Conservation (phyloP, 2,888 invertebrate genomes). For the Drosophila anomalata region DNA sequence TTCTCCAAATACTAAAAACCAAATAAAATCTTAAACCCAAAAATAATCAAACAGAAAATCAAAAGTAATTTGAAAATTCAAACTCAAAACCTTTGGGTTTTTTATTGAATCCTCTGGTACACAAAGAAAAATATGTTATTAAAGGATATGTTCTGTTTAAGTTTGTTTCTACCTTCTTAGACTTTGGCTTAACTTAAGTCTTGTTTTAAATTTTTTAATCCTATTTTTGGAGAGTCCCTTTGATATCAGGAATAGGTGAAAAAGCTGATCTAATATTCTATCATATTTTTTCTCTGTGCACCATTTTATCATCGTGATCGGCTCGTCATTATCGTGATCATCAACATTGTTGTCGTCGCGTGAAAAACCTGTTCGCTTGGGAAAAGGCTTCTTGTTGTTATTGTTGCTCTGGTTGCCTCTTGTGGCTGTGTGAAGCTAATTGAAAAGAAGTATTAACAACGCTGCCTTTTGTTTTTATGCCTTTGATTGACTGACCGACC, state of each 20-base stretch:
- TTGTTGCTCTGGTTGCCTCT: conserved; percentile 30
- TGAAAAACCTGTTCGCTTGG: conserved; percentile 73
- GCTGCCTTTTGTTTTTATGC: conserved; percentile 67
- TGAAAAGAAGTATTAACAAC: conserved; percentile 73
- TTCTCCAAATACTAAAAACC: conserved; percentile 22
- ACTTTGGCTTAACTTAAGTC: not conserved
- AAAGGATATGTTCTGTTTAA: not conserved
- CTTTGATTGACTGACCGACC: conserved; percentile 71
- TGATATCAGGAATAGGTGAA: not conserved
- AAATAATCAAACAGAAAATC: conserved; percentile 38
- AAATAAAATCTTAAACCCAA: not conserved
- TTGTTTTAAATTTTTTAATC: not conserved
- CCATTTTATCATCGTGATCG: conserved; percentile 29
- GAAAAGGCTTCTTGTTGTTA: conserved; percentile 61
- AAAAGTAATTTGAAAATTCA: conserved; percentile 67
- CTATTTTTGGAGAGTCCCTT: not conserved
- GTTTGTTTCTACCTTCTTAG: not conserved
- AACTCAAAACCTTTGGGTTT: conserved; percentile 57
- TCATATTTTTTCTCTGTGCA: conserved; percentile 9
- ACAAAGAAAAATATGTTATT: not conserved
- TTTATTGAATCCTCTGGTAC: conserved; percentile 46
- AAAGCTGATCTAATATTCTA: not conserved
- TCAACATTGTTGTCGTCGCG: conserved; percentile 51
- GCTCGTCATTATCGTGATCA: conserved; percentile 37
- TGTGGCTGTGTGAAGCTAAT: conserved; percentile 56